These are phyloP conservation scores for Cyprinodon variegatus DNA, from an alignment of 2,113 vertebrate species.

Conservation along the genomic window DNA sequence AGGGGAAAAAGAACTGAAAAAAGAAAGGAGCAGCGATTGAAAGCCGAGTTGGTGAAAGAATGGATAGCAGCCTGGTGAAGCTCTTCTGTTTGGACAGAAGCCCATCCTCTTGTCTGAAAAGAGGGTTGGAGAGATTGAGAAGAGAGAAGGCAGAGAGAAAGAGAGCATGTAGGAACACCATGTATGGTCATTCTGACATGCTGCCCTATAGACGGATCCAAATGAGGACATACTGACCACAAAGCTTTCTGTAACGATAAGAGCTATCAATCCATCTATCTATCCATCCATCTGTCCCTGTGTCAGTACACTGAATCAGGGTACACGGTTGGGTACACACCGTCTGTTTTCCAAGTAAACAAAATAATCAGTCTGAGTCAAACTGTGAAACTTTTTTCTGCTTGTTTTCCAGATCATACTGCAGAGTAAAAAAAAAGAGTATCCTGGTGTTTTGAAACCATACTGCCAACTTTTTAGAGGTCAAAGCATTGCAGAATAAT, in stretches of 20 bases:
- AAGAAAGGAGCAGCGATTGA: conserved; percentile 5
- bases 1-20: background rate
- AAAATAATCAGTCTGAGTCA: conserved; percentile 17
- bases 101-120: conserved; percentile 53
- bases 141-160: conserved; percentile 22
- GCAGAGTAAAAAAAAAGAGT: background rate
- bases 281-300: conserved; percentile 6
- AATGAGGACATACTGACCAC: conserved; percentile 53
- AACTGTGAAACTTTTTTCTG: conserved; percentile 9
- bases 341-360: conserved; percentile 46
- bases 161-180: conserved; percentile 48
- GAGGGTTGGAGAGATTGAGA: conserved; percentile 23
- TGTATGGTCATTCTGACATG: conserved; percentile 68
- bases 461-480: background rate
- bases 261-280: conserved; percentile 13
- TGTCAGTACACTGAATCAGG: conserved; percentile 9
- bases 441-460: background rate
- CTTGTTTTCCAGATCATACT: background rate
- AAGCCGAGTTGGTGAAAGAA: conserved; percentile 14
- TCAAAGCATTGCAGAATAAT: background rate
- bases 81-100: conserved; percentile 40
- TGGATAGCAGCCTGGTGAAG: conserved; percentile 28
- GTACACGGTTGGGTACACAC: conserved; percentile 19
- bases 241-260: conserved; percentile 10
- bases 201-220: conserved; percentile 51